Percentiles rank a stretch among this genome's conserved stretches.
Evolutionary conservation across 1,140 invertebrate species (phyloP).

Genomic region (Globodera ellingtonae): DNA sequence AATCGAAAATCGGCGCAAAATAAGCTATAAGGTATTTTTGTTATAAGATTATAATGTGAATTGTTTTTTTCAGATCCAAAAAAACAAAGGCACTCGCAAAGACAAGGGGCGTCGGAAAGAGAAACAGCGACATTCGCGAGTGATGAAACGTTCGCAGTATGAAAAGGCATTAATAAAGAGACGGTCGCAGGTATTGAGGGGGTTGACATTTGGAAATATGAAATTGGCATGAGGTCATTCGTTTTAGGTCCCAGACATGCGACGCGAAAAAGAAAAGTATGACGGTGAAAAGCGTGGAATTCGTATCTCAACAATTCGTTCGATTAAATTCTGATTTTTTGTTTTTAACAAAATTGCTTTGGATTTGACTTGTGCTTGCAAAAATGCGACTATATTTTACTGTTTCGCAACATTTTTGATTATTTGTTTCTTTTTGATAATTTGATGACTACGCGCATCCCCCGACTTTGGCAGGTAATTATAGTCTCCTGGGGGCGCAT

Average conservation of each 20-base stretch:
- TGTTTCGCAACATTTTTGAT: not conserved
- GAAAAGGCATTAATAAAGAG: constrained; percentile 42
- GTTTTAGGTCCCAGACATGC: constrained; percentile 36
- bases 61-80: constrained; percentile 39
- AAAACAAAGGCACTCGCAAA: constrained; percentile 41
- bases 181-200: constrained; percentile 38
- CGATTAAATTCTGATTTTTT: constrained; percentile 34
- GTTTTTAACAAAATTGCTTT: constrained; percentile 9
- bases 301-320: constrained; percentile 31
- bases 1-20: constrained; percentile 20
- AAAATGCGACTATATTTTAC: not conserved
- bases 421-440: not conserved
- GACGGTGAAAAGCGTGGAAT: constrained; percentile 49
- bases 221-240: not conserved
- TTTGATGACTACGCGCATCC: constrained; percentile 18
- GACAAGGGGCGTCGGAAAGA: constrained; percentile 29
- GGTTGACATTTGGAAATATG: not conserved
- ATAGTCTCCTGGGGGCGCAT: too few species aligned
- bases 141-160: constrained; percentile 43
- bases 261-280: constrained; percentile 37
- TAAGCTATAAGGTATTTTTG: constrained; percentile 35
- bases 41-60: not conserved
- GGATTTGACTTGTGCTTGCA: not conserved
- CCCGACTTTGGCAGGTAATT: constrained; percentile 14
- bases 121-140: constrained; percentile 34